Evolutionary conservation across 2,888 invertebrate genomes (phyloP), one percentile per base, ranked within the genome.

Genomic region (Troides oblongomaculatus): DNA sequence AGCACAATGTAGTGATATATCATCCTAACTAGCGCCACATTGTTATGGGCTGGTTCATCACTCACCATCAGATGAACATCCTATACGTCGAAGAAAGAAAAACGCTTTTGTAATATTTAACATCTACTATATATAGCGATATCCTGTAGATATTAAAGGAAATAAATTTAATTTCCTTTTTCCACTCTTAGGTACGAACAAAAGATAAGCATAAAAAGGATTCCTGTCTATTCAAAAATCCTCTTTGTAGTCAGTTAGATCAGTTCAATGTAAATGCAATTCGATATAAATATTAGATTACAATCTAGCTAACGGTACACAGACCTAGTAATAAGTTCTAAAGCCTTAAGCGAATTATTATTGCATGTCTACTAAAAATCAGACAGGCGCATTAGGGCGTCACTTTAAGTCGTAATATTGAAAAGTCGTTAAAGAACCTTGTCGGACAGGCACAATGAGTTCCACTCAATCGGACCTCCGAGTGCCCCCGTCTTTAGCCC

Each of bases 371-470:
- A 61, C 61, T 69, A 65, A 65, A 69, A 69, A 30, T 68, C 21
- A 57, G 69, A 65, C 69, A 46, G 57, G 57, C 61, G 64, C 69
- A 69, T 65, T 65, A 69, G 39, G 46, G 69, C 62, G 64, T 65
- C 64, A 64, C 64, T 65, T 64, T 23, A 64, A 69, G 53, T 64
- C 39, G 64, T 65, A 61, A 61, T 62, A 64, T 69, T 69, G 65
- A 69, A 69, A 65, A 69, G 64, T 64, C 69, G 65, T 69, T 69
- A 65, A 64, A 69, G 56, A 39, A 62, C 56, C 60, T 65, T 10
- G 62, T 69, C 60, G 69, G 56, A 62, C 67, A 67, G 62, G 39
- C 64, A 50, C 69, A 69, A 65, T 64, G 57, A 65, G 69, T 69
- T 69, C 57, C 62, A 65, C 69, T 70, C 69, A 59, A 66, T 62